Percentiles rank a stretch among this genome's conserved stretches.
These are phyloP conservation scores for Stomorhina lunata DNA, from an alignment of 2,888 invertebrate genomes.

Conservation along the genomic window DNA sequence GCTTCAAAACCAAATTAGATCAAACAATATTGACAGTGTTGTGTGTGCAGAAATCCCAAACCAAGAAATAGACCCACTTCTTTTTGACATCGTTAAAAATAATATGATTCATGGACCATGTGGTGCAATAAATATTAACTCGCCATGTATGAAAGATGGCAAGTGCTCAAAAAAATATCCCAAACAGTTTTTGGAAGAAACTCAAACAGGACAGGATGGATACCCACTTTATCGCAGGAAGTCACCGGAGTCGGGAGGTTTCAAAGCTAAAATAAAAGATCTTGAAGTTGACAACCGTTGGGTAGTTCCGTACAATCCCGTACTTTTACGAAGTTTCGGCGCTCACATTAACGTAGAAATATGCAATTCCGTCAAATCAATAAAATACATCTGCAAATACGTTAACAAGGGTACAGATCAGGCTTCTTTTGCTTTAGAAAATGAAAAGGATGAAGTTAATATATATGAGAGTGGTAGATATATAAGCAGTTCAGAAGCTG, in stretches of 20 bases:
- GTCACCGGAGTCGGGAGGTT: slow-evolving; percentile 40
- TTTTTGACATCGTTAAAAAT: not conserved
- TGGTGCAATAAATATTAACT: slow-evolving; percentile 3
- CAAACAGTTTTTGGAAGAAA: slow-evolving; percentile 47
- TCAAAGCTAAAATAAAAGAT: not conserved
- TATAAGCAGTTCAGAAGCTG: slow-evolving; percentile 66
- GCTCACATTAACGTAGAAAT: slow-evolving; percentile 63
- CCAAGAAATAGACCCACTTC: not conserved
- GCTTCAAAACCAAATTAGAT: not conserved
- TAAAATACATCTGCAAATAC: slow-evolving; percentile 74
- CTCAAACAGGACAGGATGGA: slow-evolving; percentile 66
- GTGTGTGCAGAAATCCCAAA: slow-evolving; percentile 33
- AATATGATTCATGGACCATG: slow-evolving; percentile 30
- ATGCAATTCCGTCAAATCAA: slow-evolving; percentile 78
- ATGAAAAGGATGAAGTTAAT: slow-evolving; percentile 46
- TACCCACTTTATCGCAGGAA: slow-evolving; percentile 58
- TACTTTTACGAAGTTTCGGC: slow-evolving; percentile 68
- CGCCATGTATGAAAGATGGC: slow-evolving; percentile 22
- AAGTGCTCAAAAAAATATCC: slow-evolving; percentile 5
- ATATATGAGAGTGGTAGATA: slow-evolving; percentile 67
- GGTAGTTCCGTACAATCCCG: slow-evolving; percentile 57
- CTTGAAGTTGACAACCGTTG: slow-evolving; percentile 44
- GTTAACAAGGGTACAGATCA: slow-evolving; percentile 50
- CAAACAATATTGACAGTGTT: not conserved
- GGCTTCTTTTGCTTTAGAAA: slow-evolving; percentile 5